Conservation (phyloP, 2,888 invertebrate genomes). For the Folsomia candida region DNA sequence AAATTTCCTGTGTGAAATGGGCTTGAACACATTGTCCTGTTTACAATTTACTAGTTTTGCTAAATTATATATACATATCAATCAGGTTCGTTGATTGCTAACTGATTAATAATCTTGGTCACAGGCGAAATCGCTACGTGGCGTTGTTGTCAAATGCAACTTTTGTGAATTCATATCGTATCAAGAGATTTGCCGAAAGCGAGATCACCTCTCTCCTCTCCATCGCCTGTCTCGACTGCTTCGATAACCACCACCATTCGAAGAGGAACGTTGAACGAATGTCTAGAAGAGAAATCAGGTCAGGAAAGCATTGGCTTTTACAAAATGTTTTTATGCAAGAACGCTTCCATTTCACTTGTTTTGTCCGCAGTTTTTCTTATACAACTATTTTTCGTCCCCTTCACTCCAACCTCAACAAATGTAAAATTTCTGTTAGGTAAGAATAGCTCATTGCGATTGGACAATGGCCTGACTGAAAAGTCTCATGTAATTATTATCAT, state of each 20-base stretch:
- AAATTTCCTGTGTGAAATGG: neutral
- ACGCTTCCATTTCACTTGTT: neutral
- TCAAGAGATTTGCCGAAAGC: neutral
- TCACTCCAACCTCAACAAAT: conserved; percentile 7
- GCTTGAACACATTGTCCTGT: neutral
- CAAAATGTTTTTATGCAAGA: conserved; percentile 1
- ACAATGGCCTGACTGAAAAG: neutral
- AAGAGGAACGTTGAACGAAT: neutral
- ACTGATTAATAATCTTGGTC: too few species aligned
- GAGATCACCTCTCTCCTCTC: neutral
- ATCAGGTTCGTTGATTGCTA: too few species aligned
- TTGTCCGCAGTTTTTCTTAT: neutral
- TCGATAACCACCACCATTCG: neutral
- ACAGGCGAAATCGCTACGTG: neutral
- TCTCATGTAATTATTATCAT: neutral
- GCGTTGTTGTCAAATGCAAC: neutral
- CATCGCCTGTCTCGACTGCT: neutral
- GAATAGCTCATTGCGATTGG: conserved; percentile 2
- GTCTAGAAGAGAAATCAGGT: conserved; percentile 41
- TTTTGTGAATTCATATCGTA: too few species aligned
- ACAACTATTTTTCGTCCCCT: neutral
- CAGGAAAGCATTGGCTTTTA: conserved; percentile 27
- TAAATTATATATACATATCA: too few species aligned
- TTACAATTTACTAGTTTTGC: too few species aligned
- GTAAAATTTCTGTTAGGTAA: conserved; percentile 14